phyloP scores from a whole-genome alignment of 2,113 vertebrate species.

The Lipotes vexillifer region DNA sequence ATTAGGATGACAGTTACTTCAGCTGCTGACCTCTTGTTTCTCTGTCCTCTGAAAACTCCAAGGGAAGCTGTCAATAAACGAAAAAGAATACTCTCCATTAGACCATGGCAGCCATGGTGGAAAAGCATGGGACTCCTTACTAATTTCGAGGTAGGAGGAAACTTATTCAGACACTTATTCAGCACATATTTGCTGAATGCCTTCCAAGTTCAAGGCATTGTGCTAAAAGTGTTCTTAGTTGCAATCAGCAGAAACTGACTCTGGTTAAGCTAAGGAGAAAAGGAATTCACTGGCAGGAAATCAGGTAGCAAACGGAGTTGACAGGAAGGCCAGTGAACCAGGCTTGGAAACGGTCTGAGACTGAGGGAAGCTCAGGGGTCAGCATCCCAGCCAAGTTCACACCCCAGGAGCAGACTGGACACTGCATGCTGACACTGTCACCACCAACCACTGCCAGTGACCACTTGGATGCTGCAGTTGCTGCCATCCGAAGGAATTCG shows the following conservation, averaged over 20 bases:
- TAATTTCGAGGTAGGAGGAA: slow-evolving; percentile 18
- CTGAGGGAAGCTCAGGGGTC: background rate
- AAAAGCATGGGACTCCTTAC: slow-evolving; percentile 1
- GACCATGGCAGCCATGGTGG: background rate
- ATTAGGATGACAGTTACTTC: slow-evolving; percentile 45
- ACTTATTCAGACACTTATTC: background rate
- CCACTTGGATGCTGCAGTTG: background rate
- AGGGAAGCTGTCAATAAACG: slow-evolving; percentile 26
- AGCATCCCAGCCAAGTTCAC: background rate
- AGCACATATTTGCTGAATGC: slow-evolving; percentile 10
- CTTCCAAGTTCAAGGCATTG: slow-evolving; percentile 11
- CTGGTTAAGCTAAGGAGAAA: slow-evolving; percentile 32
- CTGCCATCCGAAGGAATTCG: background rate
- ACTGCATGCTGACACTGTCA: background rate
- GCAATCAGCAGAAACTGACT: slow-evolving; percentile 8
- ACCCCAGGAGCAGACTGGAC: background rate
- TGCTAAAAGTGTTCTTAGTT: background rate
- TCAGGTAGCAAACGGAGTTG: slow-evolving; percentile 5
- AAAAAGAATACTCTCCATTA: slow-evolving; percentile 2
- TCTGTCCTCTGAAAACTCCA: slow-evolving; percentile 37
- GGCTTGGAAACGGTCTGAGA: background rate
- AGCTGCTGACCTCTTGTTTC: slow-evolving; percentile 32
- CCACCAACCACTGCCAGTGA: background rate
- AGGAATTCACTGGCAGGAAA: background rate
- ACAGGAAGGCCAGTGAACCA: background rate